Percentiles rank a stretch among this genome's conserved stretches.
These are phyloP conservation scores for Aphrophora alni DNA, from an alignment of 2,888 invertebrate genomes.

Conservation along the genomic window DNA sequence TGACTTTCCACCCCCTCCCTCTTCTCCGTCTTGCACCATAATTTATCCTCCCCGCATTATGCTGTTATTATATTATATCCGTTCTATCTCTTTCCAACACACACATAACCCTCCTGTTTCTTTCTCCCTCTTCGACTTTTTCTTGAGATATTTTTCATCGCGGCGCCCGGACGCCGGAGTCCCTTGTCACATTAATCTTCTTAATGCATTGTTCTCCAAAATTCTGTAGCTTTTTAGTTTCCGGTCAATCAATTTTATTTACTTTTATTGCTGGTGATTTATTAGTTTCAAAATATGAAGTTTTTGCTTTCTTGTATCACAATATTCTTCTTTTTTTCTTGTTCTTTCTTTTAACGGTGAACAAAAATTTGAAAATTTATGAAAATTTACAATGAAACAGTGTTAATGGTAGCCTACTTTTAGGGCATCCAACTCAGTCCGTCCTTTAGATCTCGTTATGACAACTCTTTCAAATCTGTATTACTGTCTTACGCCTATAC, in stretches of 20 bases:
- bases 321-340: too few relatives aligned
- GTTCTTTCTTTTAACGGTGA: too few relatives aligned
- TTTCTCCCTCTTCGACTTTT: slow-evolving; percentile 16
- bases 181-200: slow-evolving; percentile 11
- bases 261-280: not conserved
- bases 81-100: not conserved
- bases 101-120: not conserved
- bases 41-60: slow-evolving; percentile 28
- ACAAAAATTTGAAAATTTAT: too few relatives aligned
- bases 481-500: too few relatives aligned
- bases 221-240: not conserved
- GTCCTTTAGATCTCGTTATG: too few relatives aligned
- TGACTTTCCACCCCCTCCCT: too few relatives aligned
- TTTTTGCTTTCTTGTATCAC: not conserved
- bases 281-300: not conserved
- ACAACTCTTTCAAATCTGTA: too few relatives aligned
- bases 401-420: too few relatives aligned
- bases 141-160: slow-evolving; percentile 17
- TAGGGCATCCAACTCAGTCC: too few relatives aligned
- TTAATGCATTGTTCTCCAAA: not conserved
- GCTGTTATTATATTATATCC: slow-evolving; percentile 23
- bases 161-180: slow-evolving; percentile 17
- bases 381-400: too few relatives aligned
- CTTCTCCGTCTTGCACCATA: not conserved
- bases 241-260: slow-evolving; percentile 2